These are phyloP conservation scores for Ischnus inquisitorius DNA, from an alignment of 2,888 invertebrate genomes.

Conservation along the genomic window DNA sequence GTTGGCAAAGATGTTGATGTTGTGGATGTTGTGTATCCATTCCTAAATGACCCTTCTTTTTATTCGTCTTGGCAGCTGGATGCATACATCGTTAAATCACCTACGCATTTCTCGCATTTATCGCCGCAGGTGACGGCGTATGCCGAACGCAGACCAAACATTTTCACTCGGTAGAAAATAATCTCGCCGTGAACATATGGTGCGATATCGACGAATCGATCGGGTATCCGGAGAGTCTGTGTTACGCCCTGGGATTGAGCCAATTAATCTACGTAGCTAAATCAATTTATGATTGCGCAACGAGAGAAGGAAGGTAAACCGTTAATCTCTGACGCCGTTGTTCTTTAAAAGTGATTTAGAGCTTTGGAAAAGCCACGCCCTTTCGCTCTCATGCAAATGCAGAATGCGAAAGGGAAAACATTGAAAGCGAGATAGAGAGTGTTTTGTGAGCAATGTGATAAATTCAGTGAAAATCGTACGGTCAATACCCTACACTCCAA, in stretches of 20 bases:
- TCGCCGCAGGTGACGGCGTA: constrained; percentile 55
- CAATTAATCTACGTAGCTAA: constrained; percentile 18
- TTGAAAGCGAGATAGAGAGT: neutral
- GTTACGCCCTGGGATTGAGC: constrained; percentile 3
- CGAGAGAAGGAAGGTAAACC: constrained; percentile 6
- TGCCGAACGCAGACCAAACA: constrained; percentile 15
- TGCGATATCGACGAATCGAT: constrained; percentile 40
- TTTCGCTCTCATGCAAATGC: neutral
- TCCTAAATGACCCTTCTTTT: constrained; percentile 52
- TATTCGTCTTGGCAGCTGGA: constrained; percentile 41
- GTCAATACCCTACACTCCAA: neutral
- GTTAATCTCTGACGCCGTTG: neutral
- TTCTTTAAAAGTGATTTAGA: constrained; percentile 13
- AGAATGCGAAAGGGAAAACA: neutral
- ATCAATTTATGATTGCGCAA: constrained; percentile 9
- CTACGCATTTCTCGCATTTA: constrained; percentile 40
- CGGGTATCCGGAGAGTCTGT: neutral
- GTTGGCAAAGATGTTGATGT: constrained; percentile 24
- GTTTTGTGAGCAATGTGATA: neutral
- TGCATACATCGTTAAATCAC: constrained; percentile 52
- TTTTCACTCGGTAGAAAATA: constrained; percentile 37
- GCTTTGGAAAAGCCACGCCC: neutral
- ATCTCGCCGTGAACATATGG: constrained; percentile 22
- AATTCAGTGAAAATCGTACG: neutral
- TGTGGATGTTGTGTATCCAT: constrained; percentile 49